Percentiles rank a stretch among this genome's conserved stretches.
Conservation (phyloP, 2,888 invertebrate species). For the Serrognathus titanus region DNA sequence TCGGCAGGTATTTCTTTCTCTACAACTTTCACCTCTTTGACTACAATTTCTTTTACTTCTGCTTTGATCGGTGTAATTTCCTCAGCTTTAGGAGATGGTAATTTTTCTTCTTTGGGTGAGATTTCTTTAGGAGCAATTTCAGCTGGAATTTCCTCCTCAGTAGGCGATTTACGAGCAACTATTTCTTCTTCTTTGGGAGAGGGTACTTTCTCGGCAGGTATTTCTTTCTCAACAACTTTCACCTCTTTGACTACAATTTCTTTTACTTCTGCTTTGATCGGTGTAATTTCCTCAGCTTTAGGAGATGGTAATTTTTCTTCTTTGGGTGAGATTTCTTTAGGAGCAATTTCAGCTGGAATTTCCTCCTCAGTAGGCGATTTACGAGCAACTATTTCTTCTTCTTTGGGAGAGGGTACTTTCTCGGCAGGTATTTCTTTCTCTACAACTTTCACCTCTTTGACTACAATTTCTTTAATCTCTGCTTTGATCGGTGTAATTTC, state of each 20-base stretch:
- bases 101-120: constrained; percentile 1
- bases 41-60: not conserved
- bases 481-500: not conserved
- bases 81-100: not conserved
- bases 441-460: no score
- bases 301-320: constrained; percentile 2
- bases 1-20: no score
- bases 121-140: constrained; percentile 4
- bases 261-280: constrained; percentile 1
- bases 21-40: not conserved
- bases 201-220: constrained; percentile 8
- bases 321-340: not conserved
- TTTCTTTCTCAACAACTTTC: constrained; percentile 4
- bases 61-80: not conserved
- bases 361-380: not conserved
- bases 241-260: not conserved
- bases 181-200: constrained; percentile 2
- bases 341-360: no score
- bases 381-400: not conserved
- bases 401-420: not conserved
- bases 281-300: not conserved
- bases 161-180: not conserved
- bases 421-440: constrained; percentile 8
- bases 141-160: constrained; percentile 8
- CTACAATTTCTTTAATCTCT: no score